Base-by-base conservation (phyloP, 2,888 invertebrate genomes). In the Melieria omissa region DNA sequence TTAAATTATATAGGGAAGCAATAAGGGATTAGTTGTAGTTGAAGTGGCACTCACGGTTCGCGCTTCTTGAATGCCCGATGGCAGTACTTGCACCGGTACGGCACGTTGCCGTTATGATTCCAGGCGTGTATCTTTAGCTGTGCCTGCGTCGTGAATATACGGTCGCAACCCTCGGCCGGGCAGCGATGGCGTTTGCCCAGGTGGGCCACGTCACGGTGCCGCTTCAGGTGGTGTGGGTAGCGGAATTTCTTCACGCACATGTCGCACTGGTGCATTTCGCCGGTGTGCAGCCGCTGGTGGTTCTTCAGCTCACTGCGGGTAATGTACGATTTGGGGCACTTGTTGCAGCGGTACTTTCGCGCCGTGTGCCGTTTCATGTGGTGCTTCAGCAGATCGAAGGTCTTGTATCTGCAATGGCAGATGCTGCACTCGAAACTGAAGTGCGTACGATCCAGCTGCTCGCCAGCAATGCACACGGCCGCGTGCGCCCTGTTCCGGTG, bases 171-270 rank as follows among this genome's bases (percentile, higher is more conserved):
- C 0, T 71, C 64, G 16, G 70, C 71, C 0, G 72, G 65, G 55
- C 84, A 84, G 6, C 69, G 65, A 52, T 77, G 77, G 6, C 77
- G 77, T 74, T 74, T 74, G 5, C 72, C 75, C 8, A 73, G 69
- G 67, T 84, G 84, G 0, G 74, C 70, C 3, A 79, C 78, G 12
- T 81, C 82, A 71, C 78, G 80, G 73, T 84, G 84, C 3, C 83
- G 78, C 42, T 80, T 81, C 58, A 84, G 61, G 67, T 84, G 84
- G 74, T 82, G 81, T 41, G 80, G 76, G 67, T 79, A 84, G 46
- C 76, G 79, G 54, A 83, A 84, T 5, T 75, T 77, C 72, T 82
- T 83, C 0, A 63, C 65, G 62, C 84, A 84, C 8, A 75, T 76
- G 65, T 81, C 46, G 41, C 84, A 84, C 42, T 74, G 78, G 2